Evolutionary conservation across 2,888 invertebrate species (phyloP), one percentile per base, ranked within the genome.

Genomic region (Odontocolon sp.): DNA sequence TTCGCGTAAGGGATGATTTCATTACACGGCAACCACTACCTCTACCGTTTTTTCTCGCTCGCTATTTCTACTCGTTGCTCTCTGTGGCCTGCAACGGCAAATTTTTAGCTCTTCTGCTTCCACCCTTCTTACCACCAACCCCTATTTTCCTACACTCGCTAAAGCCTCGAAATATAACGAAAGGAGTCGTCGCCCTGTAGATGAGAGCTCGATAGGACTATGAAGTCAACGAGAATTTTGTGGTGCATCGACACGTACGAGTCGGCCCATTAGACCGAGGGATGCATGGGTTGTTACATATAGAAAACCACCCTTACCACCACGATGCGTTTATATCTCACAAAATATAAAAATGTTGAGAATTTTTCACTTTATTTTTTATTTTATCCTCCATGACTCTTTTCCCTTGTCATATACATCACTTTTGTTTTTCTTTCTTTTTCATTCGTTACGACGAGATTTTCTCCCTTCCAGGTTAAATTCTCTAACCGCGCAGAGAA

Each of bases 1-100:
- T 28, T 11, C 38, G 33, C 63, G 47, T 47, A 47, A 64, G 56
- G 64, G 71, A 64, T 71, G 64, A 64, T 71, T 71, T 63, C 33
- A 56, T 71, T 71, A 56, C 47, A n/a, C 33, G 38, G 45, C 14
- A 40, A 72, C 45, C 26, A 16, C 66, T 2, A 70, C 1, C 18
- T 28, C 21, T 26, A 26, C 26, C 57, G 23, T 64, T 38, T 38
- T 38, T 8, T 36, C 38, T 40, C 40, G 16, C 11, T 45, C 61
- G 21, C 45, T 45, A 61, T 54, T 42, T 40, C 42, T 21, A 42
- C 54, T 54, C 31, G 66, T 66, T 50, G 47, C 33, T 64, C 64
- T 38, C 11, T 64, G 21, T 26, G 38, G 23, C 16, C 18, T 54
- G n/a, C 21, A 14, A 23, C 16, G 54, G 54, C 54, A 54, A 54